Evolutionary conservation across 2,113 vertebrate species (phyloP).

Genomic region (Rhea americana): DNA sequence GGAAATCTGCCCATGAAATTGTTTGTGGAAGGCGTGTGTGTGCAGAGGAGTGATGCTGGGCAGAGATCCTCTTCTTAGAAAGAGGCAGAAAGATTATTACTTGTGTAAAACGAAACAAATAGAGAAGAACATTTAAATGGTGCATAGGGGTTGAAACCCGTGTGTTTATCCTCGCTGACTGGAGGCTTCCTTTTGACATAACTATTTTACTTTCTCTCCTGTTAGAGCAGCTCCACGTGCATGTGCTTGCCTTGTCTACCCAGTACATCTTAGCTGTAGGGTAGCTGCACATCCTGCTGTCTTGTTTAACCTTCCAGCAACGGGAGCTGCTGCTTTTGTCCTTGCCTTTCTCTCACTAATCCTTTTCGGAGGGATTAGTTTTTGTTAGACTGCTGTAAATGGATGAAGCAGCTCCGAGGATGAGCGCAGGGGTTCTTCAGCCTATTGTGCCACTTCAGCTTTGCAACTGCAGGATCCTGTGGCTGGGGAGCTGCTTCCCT

Average conservation of each 20-base stretch:
- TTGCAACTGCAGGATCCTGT: not conserved
- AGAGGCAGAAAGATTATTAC: not conserved
- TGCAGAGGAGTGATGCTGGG: not conserved
- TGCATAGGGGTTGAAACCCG: not conserved
- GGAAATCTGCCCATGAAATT: not conserved
- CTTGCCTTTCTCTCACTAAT: not conserved
- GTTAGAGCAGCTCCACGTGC: fast-evolving
- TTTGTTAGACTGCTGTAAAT: not conserved
- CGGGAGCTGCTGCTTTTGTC: constrained; percentile 7
- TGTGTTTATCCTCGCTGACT: not conserved
- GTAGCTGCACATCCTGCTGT: not conserved
- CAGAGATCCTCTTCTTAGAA: fast-evolving
- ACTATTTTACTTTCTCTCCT: not conserved
- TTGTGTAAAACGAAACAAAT: not conserved
- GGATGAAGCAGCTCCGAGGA: not conserved
- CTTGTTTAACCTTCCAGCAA: not conserved
- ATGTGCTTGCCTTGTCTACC: not conserved
- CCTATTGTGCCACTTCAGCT: not conserved
- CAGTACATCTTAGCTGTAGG: not conserved
- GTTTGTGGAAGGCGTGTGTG: not conserved
- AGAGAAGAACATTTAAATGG: not conserved
- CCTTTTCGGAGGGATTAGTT: not conserved
- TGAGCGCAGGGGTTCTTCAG: not conserved
- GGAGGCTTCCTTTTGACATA: not conserved
- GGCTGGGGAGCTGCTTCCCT: not conserved